These are phyloP conservation scores for Dendrolimus kikuchii DNA, from an alignment of 1,140 invertebrate genomes.

Conservation along the genomic window DNA sequence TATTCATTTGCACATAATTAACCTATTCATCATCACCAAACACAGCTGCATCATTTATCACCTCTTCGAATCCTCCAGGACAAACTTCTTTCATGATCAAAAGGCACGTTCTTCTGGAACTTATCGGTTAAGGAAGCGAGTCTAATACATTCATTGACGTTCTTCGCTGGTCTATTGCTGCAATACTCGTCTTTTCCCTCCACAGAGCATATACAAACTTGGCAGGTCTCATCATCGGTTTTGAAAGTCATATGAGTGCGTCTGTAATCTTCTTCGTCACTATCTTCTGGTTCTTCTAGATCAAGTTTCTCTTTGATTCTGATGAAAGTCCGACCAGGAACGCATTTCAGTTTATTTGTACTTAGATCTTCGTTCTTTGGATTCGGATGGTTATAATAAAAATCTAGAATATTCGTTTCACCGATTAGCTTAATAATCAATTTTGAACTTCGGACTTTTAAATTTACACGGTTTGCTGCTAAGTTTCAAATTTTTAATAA, in stretches of 20 bases:
- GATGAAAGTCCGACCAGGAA: slow-evolving; percentile 43
- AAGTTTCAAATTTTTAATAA: too few species aligned
- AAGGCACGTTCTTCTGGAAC: slow-evolving; percentile 29
- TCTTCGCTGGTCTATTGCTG: slow-evolving; percentile 38
- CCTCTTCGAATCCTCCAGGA: slow-evolving; percentile 48
- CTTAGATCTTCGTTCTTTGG: slow-evolving; percentile 24
- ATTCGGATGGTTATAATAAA: slow-evolving; percentile 25
- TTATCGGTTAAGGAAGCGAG: slow-evolving; percentile 25
- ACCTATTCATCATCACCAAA: neutral
- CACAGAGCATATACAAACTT: slow-evolving; percentile 46
- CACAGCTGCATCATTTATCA: slow-evolving; percentile 16
- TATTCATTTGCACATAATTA: neutral
- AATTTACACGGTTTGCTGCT: too few species aligned
- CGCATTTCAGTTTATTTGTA: slow-evolving; percentile 29
- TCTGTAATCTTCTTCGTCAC: slow-evolving; percentile 14
- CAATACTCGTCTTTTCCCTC: slow-evolving; percentile 53
- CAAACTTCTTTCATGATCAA: slow-evolving; percentile 32
- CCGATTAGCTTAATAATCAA: neutral
- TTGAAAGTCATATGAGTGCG: slow-evolving; percentile 36
- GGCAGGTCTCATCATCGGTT: slow-evolving; percentile 31
- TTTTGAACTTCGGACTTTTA: too few species aligned
- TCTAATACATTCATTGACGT: slow-evolving; percentile 50
- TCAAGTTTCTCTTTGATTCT: slow-evolving; percentile 19
- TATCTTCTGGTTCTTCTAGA: slow-evolving; percentile 8
- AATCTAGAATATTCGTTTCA: slow-evolving; percentile 26